phyloP scores from a whole-genome alignment of 2,888 invertebrate species.

The Scaptomyza caliginosa region DNA sequence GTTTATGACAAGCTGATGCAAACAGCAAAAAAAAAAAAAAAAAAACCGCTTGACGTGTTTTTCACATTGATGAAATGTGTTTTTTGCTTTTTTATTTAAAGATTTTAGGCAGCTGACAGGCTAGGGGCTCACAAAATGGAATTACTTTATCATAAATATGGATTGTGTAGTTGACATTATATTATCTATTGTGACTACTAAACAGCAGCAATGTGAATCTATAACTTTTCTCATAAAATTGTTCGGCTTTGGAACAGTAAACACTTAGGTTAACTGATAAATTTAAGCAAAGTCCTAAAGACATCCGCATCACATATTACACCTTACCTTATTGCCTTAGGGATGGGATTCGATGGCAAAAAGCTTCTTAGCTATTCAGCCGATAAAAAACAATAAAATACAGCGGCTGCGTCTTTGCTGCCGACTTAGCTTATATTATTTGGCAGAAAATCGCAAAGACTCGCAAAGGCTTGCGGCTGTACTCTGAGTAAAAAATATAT shows the following conservation, averaged over 20 bases:
- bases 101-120: neutral
- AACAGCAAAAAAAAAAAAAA: too few relatives aligned
- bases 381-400: slow-evolving; percentile 58
- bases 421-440: slow-evolving; percentile 34
- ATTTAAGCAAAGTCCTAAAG: neutral
- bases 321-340: slow-evolving; percentile 11
- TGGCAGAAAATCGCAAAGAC: slow-evolving; percentile 17
- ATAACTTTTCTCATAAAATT: neutral
- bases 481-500: slow-evolving; percentile 19
- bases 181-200: neutral
- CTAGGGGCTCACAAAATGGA: neutral
- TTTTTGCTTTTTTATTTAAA: neutral
- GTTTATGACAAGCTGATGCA: slow-evolving; percentile 1
- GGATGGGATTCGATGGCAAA: neutral
- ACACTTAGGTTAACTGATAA: neutral
- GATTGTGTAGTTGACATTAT: neutral
- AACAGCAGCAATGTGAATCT: neutral
- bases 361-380: slow-evolving; percentile 26
- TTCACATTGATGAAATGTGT: neutral
- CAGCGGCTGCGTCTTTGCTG: slow-evolving; percentile 6
- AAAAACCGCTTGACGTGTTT: neutral
- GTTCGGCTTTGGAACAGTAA: neutral
- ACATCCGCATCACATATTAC: neutral
- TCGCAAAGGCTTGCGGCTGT: slow-evolving; percentile 14
- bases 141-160: neutral